phyloP scores from a whole-genome alignment of 1,140 invertebrate species.

The Eubasilissa regina region DNA sequence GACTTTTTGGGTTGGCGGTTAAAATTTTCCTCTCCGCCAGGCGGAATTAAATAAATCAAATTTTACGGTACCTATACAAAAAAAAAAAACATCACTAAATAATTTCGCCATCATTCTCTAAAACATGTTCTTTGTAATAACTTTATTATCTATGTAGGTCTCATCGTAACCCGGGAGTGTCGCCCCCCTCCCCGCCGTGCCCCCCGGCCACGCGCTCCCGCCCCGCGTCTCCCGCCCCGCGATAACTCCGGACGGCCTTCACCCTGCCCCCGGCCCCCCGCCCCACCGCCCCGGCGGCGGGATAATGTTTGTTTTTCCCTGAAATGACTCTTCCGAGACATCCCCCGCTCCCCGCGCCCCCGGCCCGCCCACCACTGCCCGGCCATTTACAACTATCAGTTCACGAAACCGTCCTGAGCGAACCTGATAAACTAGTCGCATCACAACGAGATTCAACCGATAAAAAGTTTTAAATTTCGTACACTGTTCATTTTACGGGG shows the following conservation, averaged over 20 bases:
- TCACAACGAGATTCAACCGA: too few species aligned
- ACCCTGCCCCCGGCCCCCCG: conserved; percentile 8
- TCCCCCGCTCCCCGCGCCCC: background rate
- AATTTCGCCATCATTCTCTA: conserved; percentile 35
- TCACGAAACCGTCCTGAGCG: background rate
- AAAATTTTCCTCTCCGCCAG: too few species aligned
- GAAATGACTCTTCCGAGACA: conserved; percentile 48
- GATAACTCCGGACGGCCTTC: conserved; percentile 12
- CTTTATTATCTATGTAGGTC: conserved; percentile 48
- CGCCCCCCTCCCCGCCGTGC: conserved; percentile 14
- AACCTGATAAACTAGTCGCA: background rate
- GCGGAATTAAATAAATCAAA: too few species aligned
- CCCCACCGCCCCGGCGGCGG: conserved; percentile 34
- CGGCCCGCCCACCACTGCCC: background rate
- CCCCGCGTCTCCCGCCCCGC: conserved; percentile 32
- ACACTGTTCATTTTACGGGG: too few species aligned
- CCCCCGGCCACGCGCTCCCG: background rate
- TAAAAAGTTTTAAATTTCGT: too few species aligned
- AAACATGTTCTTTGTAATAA: conserved; percentile 43
- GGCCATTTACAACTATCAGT: conserved; percentile 20
- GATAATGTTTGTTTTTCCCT: conserved; percentile 55
- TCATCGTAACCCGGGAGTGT: conserved; percentile 30
- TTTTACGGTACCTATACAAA: conserved; percentile 14
- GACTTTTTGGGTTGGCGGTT: too few species aligned
- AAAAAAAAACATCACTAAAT: conserved; percentile 17